These are phyloP conservation scores for Notechis scutatus DNA, from an alignment of 2,113 vertebrate species.

Conservation along the genomic window DNA sequence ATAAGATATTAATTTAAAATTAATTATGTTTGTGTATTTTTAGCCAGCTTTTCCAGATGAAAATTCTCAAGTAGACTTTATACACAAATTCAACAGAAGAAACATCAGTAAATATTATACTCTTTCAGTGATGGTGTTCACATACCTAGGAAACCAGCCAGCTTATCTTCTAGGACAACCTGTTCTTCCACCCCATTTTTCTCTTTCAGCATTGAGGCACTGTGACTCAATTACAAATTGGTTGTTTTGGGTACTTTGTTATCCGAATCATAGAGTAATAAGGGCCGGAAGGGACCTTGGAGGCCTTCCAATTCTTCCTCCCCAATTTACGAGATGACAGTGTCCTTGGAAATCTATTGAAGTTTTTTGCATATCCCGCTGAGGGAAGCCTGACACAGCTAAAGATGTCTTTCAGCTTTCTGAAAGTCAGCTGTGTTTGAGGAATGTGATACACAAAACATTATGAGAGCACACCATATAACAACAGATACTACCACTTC, in stretches of 20 bases:
- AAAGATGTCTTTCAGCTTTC: neutral
- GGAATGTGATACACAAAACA: neutral
- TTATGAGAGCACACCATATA: neutral
- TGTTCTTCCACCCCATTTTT: neutral
- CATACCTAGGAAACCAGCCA: neutral
- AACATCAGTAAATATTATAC: neutral
- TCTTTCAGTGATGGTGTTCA: neutral
- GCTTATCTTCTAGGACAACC: neutral
- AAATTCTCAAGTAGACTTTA: neutral
- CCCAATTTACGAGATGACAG: neutral
- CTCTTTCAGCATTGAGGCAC: neutral
- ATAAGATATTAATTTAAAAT: neutral
- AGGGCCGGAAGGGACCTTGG: neutral
- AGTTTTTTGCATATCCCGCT: neutral
- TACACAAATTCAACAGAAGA: neutral
- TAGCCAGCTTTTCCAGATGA: neutral
- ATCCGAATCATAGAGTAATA: neutral
- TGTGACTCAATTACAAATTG: neutral
- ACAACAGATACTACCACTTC: neutral
- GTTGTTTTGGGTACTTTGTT: neutral
- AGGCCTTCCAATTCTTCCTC: neutral
- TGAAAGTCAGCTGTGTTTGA: neutral
- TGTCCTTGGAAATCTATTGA: neutral
- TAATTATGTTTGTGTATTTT: neutral
- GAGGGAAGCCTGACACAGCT: neutral